Base-by-base conservation (phyloP, 2,113 vertebrate species). In the Clinocottus analis region DNA sequence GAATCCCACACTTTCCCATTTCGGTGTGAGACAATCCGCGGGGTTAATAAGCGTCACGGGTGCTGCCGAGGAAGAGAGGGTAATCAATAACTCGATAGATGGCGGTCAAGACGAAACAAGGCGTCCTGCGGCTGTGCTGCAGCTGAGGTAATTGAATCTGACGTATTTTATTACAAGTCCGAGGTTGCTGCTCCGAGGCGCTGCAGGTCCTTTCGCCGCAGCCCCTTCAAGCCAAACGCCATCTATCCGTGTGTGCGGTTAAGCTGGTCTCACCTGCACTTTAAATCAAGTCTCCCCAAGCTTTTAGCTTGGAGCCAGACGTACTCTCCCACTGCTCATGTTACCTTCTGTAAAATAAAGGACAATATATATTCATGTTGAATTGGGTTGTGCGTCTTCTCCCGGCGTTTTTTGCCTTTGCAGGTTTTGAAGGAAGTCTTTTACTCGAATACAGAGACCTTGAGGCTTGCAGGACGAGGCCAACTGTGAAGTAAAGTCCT, bases 141-240 rank as follows among this genome's bases (percentile, higher is more conserved):
- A 59, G 68, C 60, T 61, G 75, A 77, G 78, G 55, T 86, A 87
- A 92, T 92, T 87, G 87, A 90, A 86, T 81, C 64, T 84, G 82
- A 87, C 37, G 49, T 68, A 75, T 85, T 91, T 88, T 87, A 88
- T 91, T 86, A 79, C 72, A 63, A 75, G 61, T 43, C 72, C 70
- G 74, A 64, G 75, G 56, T 35, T 59, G 21, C 53, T 47, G 67
- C 65, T 86, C 66, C 37, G 29, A 9, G 10, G 72, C 23, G 69
- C 64, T 63, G n/a, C 41, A 0, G 59, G 51, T 47, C 70, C 77
- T 66, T 79, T 82, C 79, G 25, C 75, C 82, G 29, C 1, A 31
- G 76, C 77, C 51, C 72, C 41, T n/a, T 41, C 62, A 69, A 76
- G 84, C 89, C 83, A 78, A 83, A 84, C 23, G 76, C 56, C 33